phyloP scores from a whole-genome alignment of 2,888 invertebrate genomes.

The Calephelis perditalis region DNA sequence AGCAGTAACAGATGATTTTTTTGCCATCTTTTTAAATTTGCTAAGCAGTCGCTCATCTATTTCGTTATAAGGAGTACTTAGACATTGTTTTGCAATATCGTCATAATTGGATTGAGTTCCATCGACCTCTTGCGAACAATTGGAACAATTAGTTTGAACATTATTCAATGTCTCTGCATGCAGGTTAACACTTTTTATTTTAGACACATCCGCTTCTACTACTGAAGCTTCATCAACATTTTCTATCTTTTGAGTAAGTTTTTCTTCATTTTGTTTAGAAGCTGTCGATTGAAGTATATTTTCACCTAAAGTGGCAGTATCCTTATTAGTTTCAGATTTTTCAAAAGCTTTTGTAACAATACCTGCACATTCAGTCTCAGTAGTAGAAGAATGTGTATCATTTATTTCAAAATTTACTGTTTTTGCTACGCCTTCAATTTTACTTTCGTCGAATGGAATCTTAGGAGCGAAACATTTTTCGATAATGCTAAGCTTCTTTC shows the following conservation, averaged over 20 bases:
- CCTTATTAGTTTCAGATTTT: neutral
- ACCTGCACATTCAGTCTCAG: slow-evolving; percentile 3
- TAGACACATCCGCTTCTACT: slow-evolving; percentile 38
- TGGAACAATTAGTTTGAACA: slow-evolving; percentile 16
- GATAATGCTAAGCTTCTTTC: slow-evolving; percentile 17
- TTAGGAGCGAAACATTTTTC: slow-evolving; percentile 20
- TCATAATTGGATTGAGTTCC: slow-evolving; percentile 22
- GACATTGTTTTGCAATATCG: slow-evolving; percentile 31
- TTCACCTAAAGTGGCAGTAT: neutral
- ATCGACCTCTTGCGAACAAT: neutral
- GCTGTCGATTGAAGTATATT: slow-evolving; percentile 33
- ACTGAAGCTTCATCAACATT: slow-evolving; percentile 42
- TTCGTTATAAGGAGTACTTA: slow-evolving; percentile 24
- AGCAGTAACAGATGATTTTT: neutral
- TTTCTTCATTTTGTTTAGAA: slow-evolving; percentile 38
- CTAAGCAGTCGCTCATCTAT: slow-evolving; percentile 30
- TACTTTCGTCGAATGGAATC: neutral
- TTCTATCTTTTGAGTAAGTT: slow-evolving; percentile 48
- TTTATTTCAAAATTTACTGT: slow-evolving; percentile 13
- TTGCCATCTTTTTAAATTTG: slow-evolving; percentile 26
- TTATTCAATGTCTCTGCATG: slow-evolving; percentile 38
- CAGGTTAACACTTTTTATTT: slow-evolving; percentile 39
- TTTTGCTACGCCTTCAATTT: neutral
- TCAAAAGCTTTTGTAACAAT: slow-evolving; percentile 18
- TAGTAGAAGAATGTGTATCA: slow-evolving; percentile 15